Evolutionary conservation across 2,888 invertebrate genomes (phyloP), one percentile per base, ranked within the genome.

Genomic region (Dastarcus helophoroides): DNA sequence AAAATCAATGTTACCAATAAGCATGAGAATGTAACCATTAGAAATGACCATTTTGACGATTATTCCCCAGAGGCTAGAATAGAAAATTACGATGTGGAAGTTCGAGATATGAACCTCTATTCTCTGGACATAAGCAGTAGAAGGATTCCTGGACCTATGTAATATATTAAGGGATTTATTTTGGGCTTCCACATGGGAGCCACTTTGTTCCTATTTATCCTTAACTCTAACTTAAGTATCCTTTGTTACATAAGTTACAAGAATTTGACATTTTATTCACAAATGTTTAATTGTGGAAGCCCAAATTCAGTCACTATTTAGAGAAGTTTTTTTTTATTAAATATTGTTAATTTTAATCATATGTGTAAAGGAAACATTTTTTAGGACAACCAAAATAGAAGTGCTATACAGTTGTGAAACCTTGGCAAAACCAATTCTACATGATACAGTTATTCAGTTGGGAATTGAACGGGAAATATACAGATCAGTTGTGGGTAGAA

Each of bases 71-170:
- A 54, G 12, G 39, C 46, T 11, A 50, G 50, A 42, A 43, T 43
- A 8, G 63, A 64, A 40, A 57, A 56, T 42, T 82, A 80, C 58
- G 63, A 64, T 32, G 68, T 90, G 35, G 81, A 81, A 53, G 72
- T 91, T 15, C 67, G 79, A 13, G 85, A 93, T 58, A 89, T 93
- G 71, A 90, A 88, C 56, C 64, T 93, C 14, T 88, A 79, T 53
- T 83, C 90, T 0, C 57, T 84, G 26, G 76, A 83, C 47, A 71
- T 79, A 3, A 64, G 54, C 22, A 57, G 54, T 11, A 49, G 68
- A 37, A 60, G 65, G 40, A 59, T 47, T 2, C 54, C 53, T 1
- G 56, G 56, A 22, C 51, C 53, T n/a, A 42, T 47, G 42, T 47
- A 41, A n/a, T 40, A 39, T 37, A 19, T 4, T n/a, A n/a, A n/a